Evolutionary conservation across 2,797 vertebrate genomes (phyloP).

Genomic region (Alca torda): DNA sequence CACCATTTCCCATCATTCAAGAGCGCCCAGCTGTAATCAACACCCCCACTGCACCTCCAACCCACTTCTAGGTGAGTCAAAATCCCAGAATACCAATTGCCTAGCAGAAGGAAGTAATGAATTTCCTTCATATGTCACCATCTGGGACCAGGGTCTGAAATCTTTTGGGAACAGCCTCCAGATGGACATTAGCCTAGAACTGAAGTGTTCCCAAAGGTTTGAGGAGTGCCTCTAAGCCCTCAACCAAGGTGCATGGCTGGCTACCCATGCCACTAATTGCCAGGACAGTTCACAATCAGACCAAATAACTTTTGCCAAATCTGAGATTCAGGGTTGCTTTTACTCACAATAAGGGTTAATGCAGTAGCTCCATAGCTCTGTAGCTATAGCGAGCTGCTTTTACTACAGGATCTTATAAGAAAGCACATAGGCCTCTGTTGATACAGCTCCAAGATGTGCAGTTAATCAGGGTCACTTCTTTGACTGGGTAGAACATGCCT

Average conservation of each 20-base stretch:
- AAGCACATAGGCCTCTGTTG: not conserved
- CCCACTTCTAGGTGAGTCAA: slow-evolving; percentile 21
- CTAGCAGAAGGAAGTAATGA: not conserved
- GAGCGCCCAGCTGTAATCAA: not conserved
- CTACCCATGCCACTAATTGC: not conserved
- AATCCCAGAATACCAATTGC: not conserved
- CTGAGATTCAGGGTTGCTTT: not conserved
- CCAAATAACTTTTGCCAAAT: not conserved
- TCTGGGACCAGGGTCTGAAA: not conserved
- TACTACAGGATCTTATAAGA: not conserved
- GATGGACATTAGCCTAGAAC: not conserved
- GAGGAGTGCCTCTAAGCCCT: not conserved
- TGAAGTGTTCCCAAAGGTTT: not conserved
- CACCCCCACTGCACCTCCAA: not conserved
- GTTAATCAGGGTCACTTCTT: not conserved
- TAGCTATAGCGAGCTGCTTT: not conserved
- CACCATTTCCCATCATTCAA: not conserved
- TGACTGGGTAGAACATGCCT: not conserved
- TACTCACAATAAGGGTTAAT: not conserved
- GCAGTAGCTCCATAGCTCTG: not conserved
- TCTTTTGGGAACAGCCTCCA: not conserved
- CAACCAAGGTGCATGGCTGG: not conserved
- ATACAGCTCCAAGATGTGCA: not conserved
- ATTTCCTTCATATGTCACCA: not conserved
- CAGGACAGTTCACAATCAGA: not conserved